Evolutionary conservation across 2,797 vertebrate genomes (phyloP).

Genomic region (Sebastolobus altivelis): DNA sequence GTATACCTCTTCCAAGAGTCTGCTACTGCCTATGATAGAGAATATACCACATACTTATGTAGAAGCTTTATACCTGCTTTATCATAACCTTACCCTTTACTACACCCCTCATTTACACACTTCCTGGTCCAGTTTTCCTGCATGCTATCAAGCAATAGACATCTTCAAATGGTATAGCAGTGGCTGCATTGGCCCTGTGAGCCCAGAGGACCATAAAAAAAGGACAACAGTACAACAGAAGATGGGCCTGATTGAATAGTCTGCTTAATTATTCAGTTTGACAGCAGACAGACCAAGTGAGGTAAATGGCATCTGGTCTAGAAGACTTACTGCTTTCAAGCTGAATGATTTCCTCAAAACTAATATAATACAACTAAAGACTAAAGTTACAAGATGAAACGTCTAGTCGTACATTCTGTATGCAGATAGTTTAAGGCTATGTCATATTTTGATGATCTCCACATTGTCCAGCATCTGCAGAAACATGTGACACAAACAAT

Average conservation of each 20-base stretch:
- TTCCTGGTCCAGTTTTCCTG: neutral
- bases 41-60: neutral
- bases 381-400: neutral
- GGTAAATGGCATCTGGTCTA: slow-evolving; percentile 6
- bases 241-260: neutral
- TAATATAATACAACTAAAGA: neutral
- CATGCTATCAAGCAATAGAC: slow-evolving; percentile 13
- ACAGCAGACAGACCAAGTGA: neutral
- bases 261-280: slow-evolving; percentile 19
- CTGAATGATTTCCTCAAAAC: neutral
- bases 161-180: slow-evolving; percentile 13
- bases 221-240: neutral
- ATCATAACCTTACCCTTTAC: neutral
- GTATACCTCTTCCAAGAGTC: neutral
- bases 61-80: neutral
- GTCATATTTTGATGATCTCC: slow-evolving; percentile 32
- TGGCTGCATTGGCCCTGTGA: slow-evolving; percentile 30
- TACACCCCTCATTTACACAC: neutral
- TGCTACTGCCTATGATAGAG: neutral
- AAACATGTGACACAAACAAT: slow-evolving; percentile 23
- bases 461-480: slow-evolving; percentile 37
- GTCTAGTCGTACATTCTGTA: slow-evolving; percentile 11
- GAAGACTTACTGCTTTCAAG: neutral
- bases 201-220: slow-evolving; percentile 27
- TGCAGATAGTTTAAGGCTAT: slow-evolving; percentile 27